Percentiles rank a stretch among this genome's conserved stretches.
These are phyloP conservation scores for Psammodynastes pulverulentus DNA, from an alignment of 2,113 vertebrate species.

Conservation along the genomic window DNA sequence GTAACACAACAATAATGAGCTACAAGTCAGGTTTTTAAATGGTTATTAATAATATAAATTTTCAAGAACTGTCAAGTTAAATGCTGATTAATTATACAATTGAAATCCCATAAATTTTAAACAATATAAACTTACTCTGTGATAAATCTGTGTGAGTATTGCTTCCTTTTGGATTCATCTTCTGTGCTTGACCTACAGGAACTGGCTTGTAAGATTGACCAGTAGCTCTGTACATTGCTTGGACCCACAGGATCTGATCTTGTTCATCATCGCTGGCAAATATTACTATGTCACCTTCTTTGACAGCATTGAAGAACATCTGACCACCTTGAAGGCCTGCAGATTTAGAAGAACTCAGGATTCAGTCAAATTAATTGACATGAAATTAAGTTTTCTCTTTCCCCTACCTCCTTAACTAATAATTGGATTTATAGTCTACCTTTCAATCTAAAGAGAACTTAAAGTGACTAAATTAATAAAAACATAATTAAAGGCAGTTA, in stretches of 20 bases:
- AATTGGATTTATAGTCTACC: not conserved
- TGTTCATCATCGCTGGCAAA: conserved; percentile 94
- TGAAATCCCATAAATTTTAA: not conserved
- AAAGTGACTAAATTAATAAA: not conserved
- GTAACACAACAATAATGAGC: conserved; percentile 55
- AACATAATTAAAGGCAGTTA: not conserved
- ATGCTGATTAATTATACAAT: not conserved
- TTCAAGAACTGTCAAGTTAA: not conserved
- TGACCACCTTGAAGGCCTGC: conserved; percentile 89
- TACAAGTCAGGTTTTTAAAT: conserved; percentile 44
- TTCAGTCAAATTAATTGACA: not conserved
- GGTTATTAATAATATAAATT: conserved; percentile 32
- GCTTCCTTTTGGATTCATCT: conserved; percentile 80
- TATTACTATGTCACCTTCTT: conserved; percentile 90
- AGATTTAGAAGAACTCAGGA: conserved; percentile 37
- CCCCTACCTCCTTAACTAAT: not conserved
- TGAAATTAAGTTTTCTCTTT: not conserved
- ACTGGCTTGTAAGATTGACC: conserved; percentile 95
- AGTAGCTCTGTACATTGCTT: conserved; percentile 95
- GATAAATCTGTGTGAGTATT: conserved; percentile 70
- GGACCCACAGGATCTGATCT: conserved; percentile 90
- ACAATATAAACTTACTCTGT: conserved; percentile 46
- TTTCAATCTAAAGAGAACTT: not conserved
- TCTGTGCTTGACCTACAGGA: conserved; percentile 79
- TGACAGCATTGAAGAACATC: conserved; percentile 92